Evolutionary conservation across 2,888 invertebrate species (phyloP).

Genomic region (Luperina nickerlii): DNA sequence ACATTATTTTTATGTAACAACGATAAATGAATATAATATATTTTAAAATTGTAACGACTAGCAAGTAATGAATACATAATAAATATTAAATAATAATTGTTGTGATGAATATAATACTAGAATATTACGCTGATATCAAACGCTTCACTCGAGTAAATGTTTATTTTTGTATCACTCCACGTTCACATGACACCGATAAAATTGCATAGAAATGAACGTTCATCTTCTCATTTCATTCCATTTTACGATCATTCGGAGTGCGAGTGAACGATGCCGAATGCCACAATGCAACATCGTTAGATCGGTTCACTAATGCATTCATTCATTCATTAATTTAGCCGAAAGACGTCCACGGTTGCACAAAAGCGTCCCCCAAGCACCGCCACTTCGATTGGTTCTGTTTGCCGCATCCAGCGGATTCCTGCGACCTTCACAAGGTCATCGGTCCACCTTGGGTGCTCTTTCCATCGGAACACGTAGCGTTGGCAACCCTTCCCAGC

Average conservation of each 20-base stretch:
- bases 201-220: not conserved
- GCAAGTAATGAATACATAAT: slow-evolving; percentile 24
- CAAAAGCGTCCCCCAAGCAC: not conserved
- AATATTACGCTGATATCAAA: slow-evolving; percentile 28
- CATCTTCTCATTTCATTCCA: not conserved
- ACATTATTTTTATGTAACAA: slow-evolving; percentile 51
- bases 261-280: not conserved
- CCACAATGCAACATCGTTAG: not conserved
- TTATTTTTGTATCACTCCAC: not conserved
- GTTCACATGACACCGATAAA: not conserved
- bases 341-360: not conserved
- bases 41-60: slow-evolving; percentile 51
- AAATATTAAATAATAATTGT: slow-evolving; percentile 60
- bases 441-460: not conserved
- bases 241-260: not conserved
- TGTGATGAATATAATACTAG: slow-evolving; percentile 67
- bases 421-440: not conserved
- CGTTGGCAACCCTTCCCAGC: not conserved
- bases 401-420: not conserved
- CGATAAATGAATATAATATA: slow-evolving; percentile 44
- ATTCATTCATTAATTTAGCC: not conserved
- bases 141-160: not conserved
- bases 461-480: too few species aligned
- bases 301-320: not conserved
- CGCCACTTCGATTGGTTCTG: not conserved